Base-by-base conservation (phyloP, 1,140 invertebrate genomes). In the Lordiphosa mommai region DNA sequence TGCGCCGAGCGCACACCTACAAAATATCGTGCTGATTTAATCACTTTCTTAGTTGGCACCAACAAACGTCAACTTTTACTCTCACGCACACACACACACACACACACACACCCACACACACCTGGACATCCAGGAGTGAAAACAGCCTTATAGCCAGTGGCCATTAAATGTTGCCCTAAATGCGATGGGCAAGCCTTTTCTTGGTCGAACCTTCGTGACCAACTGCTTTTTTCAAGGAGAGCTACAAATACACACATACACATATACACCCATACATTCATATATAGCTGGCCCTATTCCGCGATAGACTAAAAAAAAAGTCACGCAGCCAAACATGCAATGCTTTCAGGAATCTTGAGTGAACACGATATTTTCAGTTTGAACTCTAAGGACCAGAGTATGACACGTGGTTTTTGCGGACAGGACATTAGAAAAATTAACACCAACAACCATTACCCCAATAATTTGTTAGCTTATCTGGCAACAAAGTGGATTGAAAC, bases 11-110 rank as follows among this genome's bases (percentile, higher is more conserved):
- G 38, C 76, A 80, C 76, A 82, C 76, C 77, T 82, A 82, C 77
- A 82, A 82, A 84, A 84, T 84, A 82, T 82, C 76, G 76, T 82
- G 76, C 76, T 82, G 76, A 82, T 82, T 82, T 82, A 82, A 82
- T 82, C 76, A 82, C 76, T 82, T 84, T 82, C 76, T 84, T 76
- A 72, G 77, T 60, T 61, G 73, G 55, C 60, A 82, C 72, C 73
- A 76, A 48, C 70, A 71, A 74, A 82, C 77, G 76, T 73, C 76
- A 80, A 80, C 74, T 80, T 70, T 61, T 61, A 73, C 76, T 67
- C 76, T 69, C 70, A 66, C 70, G 61, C 33, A n/a, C n/a, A 66
- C 69, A 73, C 76, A 57, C 76, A 73, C 76, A 59, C 53, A 59
- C 43, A 43, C 50, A 29, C 30, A 44, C 47, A 27, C 36, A 23